A percentile compares a stretch with the other conserved stretches of the same genome.
Evolutionary conservation across 2,113 vertebrate species (phyloP).

Genomic region (Trematomus loennbergii): DNA sequence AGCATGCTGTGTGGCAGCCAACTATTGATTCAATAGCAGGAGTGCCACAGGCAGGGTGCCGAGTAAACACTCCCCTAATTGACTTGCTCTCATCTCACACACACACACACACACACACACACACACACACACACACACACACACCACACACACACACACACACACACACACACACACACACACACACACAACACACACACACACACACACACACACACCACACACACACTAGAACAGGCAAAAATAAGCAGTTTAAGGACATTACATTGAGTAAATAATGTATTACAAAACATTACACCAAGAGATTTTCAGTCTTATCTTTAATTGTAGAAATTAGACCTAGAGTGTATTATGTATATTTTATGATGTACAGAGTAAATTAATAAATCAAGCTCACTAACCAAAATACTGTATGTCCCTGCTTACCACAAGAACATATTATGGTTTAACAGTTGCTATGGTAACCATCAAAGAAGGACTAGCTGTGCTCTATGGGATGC

Average conservation of each 20-base stretch:
- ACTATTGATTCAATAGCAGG: slow-evolving; percentile 67
- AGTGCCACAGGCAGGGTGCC: slow-evolving; percentile 64
- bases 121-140: slow-evolving; percentile 12
- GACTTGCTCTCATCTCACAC: slow-evolving; percentile 51
- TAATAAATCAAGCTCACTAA: slow-evolving; percentile 20
- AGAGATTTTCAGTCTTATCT: background rate
- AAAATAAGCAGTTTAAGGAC: background rate
- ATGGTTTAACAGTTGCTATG: slow-evolving; percentile 71
- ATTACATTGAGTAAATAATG: background rate
- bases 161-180: slow-evolving; percentile 10
- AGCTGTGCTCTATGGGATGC: slow-evolving; percentile 26
- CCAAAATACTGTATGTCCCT: slow-evolving; percentile 14
- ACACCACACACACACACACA: slow-evolving; percentile 12
- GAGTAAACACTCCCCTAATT: slow-evolving; percentile 70
- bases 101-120: background rate
- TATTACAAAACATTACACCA: background rate
- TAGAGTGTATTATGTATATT: too few relatives aligned
- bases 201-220: too few relatives aligned
- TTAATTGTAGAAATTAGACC: background rate
- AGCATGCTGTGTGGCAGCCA: slow-evolving; percentile 50
- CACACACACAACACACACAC: slow-evolving; percentile 1
- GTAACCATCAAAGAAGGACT: slow-evolving; percentile 61
- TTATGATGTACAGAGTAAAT: background rate
- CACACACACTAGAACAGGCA: slow-evolving; percentile 9
- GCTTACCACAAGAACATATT: slow-evolving; percentile 38